A percentile compares a stretch with the other conserved stretches of the same genome.
These are phyloP conservation scores for Cydia splendana DNA, from an alignment of 1,140 invertebrate genomes.

Conservation along the genomic window DNA sequence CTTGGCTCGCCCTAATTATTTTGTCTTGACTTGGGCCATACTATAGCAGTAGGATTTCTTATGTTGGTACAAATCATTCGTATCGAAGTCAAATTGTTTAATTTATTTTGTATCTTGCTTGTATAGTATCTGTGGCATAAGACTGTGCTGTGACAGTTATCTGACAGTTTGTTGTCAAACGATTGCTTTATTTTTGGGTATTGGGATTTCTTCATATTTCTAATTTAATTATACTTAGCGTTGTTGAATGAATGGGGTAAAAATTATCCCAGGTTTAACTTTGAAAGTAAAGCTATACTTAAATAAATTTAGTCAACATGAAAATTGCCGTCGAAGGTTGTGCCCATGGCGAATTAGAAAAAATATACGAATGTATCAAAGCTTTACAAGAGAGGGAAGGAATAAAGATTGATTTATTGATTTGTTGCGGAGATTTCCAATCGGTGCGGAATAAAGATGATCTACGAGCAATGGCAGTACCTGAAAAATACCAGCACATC, in stretches of 20 bases:
- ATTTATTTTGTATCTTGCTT: no score
- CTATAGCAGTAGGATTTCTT: no score
- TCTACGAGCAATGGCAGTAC: conserved; percentile 95
- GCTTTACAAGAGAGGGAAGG: conserved; percentile 85
- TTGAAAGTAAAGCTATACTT: neutral
- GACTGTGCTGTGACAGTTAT: no score
- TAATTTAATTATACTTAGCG: neutral
- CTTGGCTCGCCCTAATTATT: no score
- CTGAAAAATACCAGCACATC: conserved; percentile 94
- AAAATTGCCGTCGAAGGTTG: conserved; percentile 98
- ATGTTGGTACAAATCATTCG: no score
- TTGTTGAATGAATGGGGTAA: neutral
- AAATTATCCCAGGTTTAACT: neutral
- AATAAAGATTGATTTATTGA: conserved; percentile 91
- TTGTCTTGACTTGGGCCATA: no score
- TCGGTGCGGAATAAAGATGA: conserved; percentile 89
- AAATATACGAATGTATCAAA: conserved; percentile 93
- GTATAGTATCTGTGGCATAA: no score
- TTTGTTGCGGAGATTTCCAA: conserved; percentile 99
- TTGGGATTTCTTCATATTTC: neutral
- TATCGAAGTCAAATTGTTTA: no score
- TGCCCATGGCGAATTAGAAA: conserved; percentile 97
- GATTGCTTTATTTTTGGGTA: neutral
- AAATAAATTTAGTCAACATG: conserved; percentile 83
- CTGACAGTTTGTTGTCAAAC: neutral